Base-by-base conservation (phyloP, 2,113 vertebrate genomes). In the Romanogobio albipinnatus region DNA sequence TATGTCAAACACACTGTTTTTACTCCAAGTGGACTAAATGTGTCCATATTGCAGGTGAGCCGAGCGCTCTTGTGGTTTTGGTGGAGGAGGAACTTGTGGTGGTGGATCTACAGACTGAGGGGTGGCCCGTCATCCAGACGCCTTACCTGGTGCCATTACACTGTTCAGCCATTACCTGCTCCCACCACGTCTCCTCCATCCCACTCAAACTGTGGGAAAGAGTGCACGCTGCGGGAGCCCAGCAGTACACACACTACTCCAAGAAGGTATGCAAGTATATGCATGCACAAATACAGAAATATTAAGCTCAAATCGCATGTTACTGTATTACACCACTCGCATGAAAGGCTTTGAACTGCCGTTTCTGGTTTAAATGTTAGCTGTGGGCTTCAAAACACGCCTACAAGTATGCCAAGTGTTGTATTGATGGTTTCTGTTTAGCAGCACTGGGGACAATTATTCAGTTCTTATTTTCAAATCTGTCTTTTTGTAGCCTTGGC, bases 161-260 rank as follows among this genome's bases (percentile, higher is more conserved):
- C 92, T 98, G 98, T 86, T 99, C 98, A 0, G 98, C 98, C 86
- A 99, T 99, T 91, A 99, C 98, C 81, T 99, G 98, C 89, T 99
- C 98, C 2, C 96, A 99, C 90, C 98, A 99, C 0, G 95, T 98
- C 87, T 98, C 98, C 84, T 95, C 96, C 91, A 97, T 99, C 82
- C 98, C 98, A 0, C 93, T 99, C 80, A 99, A 99, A 89, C 95
- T 99, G 33, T 99, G 98, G 98, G 98, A 99, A 90, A 91, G 96
- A 47, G 87, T 99, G 79, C 92, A 95, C 0, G 92, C 95, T 0
- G 96, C 95, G 0, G 98, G 98, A 70, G 93, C 91, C 88, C 93
- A 96, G 76, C 98, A 99, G 93, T 96, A 93, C 79, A 90, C 95
- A 0, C 96, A 96, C 88, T 97, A 96, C 92, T 99, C 98, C 0